Evolutionary conservation across 2,797 vertebrate genomes (phyloP).

Genomic region (Peromyscus nudipes): DNA sequence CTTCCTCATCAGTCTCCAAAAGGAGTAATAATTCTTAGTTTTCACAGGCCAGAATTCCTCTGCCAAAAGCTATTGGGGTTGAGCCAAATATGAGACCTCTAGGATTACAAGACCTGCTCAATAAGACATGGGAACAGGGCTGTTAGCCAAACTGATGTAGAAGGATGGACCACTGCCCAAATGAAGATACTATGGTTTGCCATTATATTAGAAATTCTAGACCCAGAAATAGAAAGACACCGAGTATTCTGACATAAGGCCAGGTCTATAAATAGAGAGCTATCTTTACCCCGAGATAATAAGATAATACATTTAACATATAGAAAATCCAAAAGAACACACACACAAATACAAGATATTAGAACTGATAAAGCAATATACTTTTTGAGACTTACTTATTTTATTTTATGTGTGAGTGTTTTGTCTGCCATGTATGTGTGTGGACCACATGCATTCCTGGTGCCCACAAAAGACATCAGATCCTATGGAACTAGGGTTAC

Average conservation of each 20-base stretch:
- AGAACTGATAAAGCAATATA: not conserved
- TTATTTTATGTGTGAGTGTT: not conserved
- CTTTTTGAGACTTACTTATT: not conserved
- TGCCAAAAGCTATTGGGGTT: not conserved
- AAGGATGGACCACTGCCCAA: not conserved
- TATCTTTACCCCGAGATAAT: not conserved
- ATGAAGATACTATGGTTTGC: not conserved
- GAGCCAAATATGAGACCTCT: not conserved
- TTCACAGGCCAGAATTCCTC: not conserved
- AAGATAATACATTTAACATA: not conserved
- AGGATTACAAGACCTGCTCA: not conserved
- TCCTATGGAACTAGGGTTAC: not conserved
- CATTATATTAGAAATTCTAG: not conserved
- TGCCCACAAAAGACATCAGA: not conserved
- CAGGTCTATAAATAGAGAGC: not conserved
- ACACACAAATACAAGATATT: not conserved
- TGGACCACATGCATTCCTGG: not conserved
- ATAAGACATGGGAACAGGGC: too few species aligned
- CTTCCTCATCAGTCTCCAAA: not conserved
- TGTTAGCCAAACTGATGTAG: not conserved
- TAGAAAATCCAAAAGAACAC: not conserved
- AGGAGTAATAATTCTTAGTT: not conserved
- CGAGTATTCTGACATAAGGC: not conserved
- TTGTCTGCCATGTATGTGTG: not conserved
- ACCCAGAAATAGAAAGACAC: not conserved